Conservation (phyloP, 1,140 invertebrate species). For the Meteorus sp. region DNA sequence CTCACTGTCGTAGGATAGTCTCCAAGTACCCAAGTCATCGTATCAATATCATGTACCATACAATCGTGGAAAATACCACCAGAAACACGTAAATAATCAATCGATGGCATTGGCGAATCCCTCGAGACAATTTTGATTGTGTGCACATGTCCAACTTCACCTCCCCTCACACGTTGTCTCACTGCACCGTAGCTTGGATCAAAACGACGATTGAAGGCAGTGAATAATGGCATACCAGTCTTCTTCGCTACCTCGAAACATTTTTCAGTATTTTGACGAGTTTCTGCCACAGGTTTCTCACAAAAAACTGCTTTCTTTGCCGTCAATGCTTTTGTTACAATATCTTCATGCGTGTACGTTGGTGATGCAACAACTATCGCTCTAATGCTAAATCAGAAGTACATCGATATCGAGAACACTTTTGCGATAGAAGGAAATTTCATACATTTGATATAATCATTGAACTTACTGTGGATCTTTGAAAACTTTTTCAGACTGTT, state of each 20-base stretch:
- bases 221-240: slow-evolving; percentile 62
- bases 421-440: no score
- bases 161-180: slow-evolving; percentile 58
- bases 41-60: slow-evolving; percentile 73
- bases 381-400: slow-evolving; percentile 55
- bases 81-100: slow-evolving; percentile 66
- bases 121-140: slow-evolving; percentile 66
- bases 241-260: slow-evolving; percentile 66
- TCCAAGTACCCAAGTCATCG: slow-evolving; percentile 65
- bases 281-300: slow-evolving; percentile 72
- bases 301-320: slow-evolving; percentile 70
- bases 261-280: slow-evolving; percentile 57
- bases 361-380: slow-evolving; percentile 65
- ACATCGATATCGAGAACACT: slow-evolving; percentile 9
- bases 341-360: slow-evolving; percentile 65
- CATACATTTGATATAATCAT: no score
- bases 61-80: slow-evolving; percentile 77
- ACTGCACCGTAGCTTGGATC: slow-evolving; percentile 66
- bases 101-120: slow-evolving; percentile 65
- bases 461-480: slow-evolving; percentile 61
- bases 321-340: slow-evolving; percentile 63
- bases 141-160: slow-evolving; percentile 66
- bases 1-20: slow-evolving; percentile 61
- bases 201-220: slow-evolving; percentile 72
- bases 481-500: slow-evolving; percentile 59